Conservation (phyloP, 2,888 invertebrate genomes). For the Liodrosophila aerea region DNA sequence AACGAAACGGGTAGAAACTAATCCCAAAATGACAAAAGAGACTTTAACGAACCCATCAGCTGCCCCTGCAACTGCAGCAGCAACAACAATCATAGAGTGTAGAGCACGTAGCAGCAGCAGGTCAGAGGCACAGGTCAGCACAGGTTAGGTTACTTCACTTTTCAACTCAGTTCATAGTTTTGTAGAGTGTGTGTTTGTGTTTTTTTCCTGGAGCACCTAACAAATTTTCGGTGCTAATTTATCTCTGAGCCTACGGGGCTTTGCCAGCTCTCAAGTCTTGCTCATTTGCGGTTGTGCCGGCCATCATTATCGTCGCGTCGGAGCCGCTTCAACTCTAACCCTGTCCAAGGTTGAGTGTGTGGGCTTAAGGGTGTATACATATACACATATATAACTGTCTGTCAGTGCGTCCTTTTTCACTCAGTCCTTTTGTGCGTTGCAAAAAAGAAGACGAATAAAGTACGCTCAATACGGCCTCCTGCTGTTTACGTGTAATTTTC, state of each 20-base stretch:
- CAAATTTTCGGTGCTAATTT: constrained; percentile 63
- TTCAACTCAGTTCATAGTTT: not conserved
- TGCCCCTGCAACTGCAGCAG: constrained; percentile 33
- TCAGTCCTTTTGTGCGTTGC: constrained; percentile 40
- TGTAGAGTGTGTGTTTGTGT: not conserved
- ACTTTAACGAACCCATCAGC: constrained; percentile 45
- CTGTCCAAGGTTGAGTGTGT: constrained; percentile 41
- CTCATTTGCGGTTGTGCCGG: constrained; percentile 64
- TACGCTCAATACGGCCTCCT: constrained; percentile 47
- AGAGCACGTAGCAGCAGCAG: constrained; percentile 40
- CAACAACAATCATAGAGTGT: not conserved
- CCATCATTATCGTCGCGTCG: constrained; percentile 54
- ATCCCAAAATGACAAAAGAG: constrained; percentile 57
- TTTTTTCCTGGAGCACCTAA: constrained; percentile 42
- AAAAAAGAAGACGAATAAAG: constrained; percentile 34
- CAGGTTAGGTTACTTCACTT: constrained; percentile 30
- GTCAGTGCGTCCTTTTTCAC: constrained; percentile 15
- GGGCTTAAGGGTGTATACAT: constrained; percentile 36
- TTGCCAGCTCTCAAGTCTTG: constrained; percentile 32
- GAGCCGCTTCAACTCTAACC: constrained; percentile 4
- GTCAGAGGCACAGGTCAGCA: constrained; percentile 35
- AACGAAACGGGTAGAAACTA: constrained; percentile 33
- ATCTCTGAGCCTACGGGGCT: constrained; percentile 21
- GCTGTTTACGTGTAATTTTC: constrained; percentile 70
- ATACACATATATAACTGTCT: not conserved